Percentiles rank a stretch among this genome's conserved stretches.
phyloP scores from a whole-genome alignment of 2,888 invertebrate genomes.

The Ectemnius lituratus region DNA sequence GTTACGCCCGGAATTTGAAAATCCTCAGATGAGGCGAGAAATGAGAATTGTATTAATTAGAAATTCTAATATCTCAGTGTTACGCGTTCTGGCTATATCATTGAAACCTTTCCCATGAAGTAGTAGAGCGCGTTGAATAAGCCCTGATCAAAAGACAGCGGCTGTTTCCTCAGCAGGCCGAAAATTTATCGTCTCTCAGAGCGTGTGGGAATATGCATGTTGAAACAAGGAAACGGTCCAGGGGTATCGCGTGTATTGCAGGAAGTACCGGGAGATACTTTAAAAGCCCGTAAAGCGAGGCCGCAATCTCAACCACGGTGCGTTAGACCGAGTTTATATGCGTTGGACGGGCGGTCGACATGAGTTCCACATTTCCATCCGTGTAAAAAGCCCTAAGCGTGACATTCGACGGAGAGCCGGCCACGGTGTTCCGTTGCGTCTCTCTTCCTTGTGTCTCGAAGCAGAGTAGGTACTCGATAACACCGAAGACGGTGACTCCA shows the following conservation, averaged over 20 bases:
- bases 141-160: too few species aligned
- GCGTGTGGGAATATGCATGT: constrained; percentile 32
- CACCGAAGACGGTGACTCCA: constrained; percentile 5
- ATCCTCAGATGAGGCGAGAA: too few species aligned
- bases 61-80: constrained; percentile 8
- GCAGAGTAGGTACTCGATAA: constrained; percentile 34
- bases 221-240: constrained; percentile 10
- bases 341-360: constrained; percentile 42
- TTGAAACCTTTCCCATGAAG: constrained; percentile 20
- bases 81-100: too few species aligned
- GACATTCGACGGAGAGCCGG: constrained; percentile 18
- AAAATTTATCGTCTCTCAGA: constrained; percentile 41
- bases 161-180: background rate
- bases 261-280: constrained; percentile 37
- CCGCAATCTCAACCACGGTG: constrained; percentile 43
- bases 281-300: constrained; percentile 50
- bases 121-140: constrained; percentile 39
- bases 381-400: constrained; percentile 45
- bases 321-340: constrained; percentile 46
- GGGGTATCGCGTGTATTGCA: constrained; percentile 2
- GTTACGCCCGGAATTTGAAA: too few species aligned
- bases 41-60: background rate
- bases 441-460: constrained; percentile 22
- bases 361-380: constrained; percentile 49
- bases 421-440: background rate